Evolutionary conservation across 2,888 invertebrate species (phyloP), one percentile per base, ranked within the genome.

Genomic region (Alsophila aescularia): DNA sequence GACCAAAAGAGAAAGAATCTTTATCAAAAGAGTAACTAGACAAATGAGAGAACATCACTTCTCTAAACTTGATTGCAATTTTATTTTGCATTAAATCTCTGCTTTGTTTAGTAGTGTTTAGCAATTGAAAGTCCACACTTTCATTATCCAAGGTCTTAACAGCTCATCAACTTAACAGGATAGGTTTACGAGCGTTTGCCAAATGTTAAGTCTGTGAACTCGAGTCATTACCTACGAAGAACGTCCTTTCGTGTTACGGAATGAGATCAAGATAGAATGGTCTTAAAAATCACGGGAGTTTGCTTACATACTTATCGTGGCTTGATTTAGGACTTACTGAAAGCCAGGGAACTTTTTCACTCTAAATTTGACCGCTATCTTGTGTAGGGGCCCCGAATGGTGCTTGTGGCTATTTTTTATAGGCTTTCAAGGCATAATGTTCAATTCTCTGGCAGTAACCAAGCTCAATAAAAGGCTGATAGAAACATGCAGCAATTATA

Each of bases 171-270:
- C 9, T 40, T 8, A 34, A 43, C 36, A 18, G 37, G 44, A 49
- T 29, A 12, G 43, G 3, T 54, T 49, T 54, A 54, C 40, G 54
- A 40, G 10, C 54, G 9, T 29, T 49, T 54, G 12, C 27, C 39
- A 39, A 44, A 49, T 44, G 40, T 42, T 47, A 47, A 10, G 43
- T 54, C 54, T 54, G 54, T 49, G 54, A 54, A 54, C 44, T 44
- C 2, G 5, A 27, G 10, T 54, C 49, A 21, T 54, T 54, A n/a
- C n/a, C n/a, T n/a, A 54, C 35, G 5, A 37, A 47, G 27, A 14
- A 21, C 41, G 36, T 45, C 39, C 37, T 52, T 29, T 24, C 32
- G 36, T 15, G n/a, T 2, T 21, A 34, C 13, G 40, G 21, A 52
- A 52, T 29, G n/a, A 15, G 36, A 41, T 45, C 35, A 52, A 47